Conservation (phyloP, 2,888 invertebrate species). For the Drosophila helvetica region DNA sequence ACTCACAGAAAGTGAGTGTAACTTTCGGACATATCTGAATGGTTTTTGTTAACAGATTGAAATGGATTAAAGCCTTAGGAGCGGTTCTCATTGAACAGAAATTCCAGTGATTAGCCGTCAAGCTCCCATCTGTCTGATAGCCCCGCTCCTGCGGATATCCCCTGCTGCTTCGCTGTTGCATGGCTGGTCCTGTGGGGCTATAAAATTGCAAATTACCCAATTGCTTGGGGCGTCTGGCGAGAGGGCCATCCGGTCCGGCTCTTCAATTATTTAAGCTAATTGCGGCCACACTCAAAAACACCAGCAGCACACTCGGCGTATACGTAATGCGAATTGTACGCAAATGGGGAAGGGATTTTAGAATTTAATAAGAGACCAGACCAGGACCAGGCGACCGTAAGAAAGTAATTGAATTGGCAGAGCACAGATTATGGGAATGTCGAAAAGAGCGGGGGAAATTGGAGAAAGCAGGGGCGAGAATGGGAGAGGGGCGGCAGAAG, state of each 20-base stretch:
- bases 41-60: neutral
- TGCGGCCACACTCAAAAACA: conserved; percentile 35
- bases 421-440: conserved; percentile 32
- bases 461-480: neutral
- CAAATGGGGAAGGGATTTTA: conserved; percentile 40
- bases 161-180: too few relatives aligned
- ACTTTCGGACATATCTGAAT: neutral
- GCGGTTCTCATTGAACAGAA: conserved; percentile 3
- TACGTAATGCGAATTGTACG: conserved; percentile 49
- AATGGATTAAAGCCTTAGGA: neutral
- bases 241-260: conserved; percentile 42
- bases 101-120: conserved; percentile 18
- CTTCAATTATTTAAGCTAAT: conserved; percentile 60
- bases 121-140: neutral
- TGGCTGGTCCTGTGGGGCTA: conserved; percentile 25
- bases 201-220: conserved; percentile 46
- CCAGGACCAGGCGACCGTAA: conserved; percentile 11
- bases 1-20: neutral
- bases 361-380: conserved; percentile 31
- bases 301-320: conserved; percentile 53
- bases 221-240: conserved; percentile 39
- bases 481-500: conserved; percentile 4
- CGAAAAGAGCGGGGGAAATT: neutral
- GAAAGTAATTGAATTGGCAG: conserved; percentile 46
- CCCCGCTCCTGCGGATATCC: neutral